A percentile compares a stretch with the other conserved stretches of the same genome.
Conservation (phyloP, 2,113 vertebrate genomes). For the Lepidothrix coronata region DNA sequence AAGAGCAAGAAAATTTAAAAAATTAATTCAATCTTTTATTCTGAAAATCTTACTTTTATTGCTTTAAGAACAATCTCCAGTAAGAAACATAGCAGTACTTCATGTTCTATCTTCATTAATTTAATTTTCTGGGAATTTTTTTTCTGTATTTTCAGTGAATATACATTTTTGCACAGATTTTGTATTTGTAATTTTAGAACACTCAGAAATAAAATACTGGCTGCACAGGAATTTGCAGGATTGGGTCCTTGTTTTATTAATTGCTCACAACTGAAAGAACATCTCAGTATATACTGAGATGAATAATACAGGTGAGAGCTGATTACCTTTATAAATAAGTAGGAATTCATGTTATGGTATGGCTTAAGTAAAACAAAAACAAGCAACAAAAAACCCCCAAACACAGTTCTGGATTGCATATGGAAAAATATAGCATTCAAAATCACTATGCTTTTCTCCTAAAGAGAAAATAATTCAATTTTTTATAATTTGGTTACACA, state of each 20-base stretch:
- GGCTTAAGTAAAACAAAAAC: background rate
- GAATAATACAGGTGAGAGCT: background rate
- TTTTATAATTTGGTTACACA: background rate
- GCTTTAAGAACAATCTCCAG: background rate
- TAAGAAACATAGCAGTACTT: background rate
- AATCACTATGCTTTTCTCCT: background rate
- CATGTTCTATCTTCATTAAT: background rate
- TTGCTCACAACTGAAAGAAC: background rate
- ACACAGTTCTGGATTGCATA: background rate
- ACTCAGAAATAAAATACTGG: background rate
- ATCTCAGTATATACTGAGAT: background rate
- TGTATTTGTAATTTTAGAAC: background rate
- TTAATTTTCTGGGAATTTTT: background rate
- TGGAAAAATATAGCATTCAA: background rate
- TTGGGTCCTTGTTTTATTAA: background rate
- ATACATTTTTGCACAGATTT: background rate
- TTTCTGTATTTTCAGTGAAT: background rate
- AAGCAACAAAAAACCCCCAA: background rate
- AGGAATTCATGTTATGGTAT: background rate
- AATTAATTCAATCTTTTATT: background rate
- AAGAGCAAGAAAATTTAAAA: conserved; percentile 18
- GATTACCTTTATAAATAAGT: background rate
- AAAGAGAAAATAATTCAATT: background rate
- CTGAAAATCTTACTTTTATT: background rate
- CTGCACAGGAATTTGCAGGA: background rate